phyloP scores from a whole-genome alignment of 2,113 vertebrate genomes.

The Alligator sinensis region DNA sequence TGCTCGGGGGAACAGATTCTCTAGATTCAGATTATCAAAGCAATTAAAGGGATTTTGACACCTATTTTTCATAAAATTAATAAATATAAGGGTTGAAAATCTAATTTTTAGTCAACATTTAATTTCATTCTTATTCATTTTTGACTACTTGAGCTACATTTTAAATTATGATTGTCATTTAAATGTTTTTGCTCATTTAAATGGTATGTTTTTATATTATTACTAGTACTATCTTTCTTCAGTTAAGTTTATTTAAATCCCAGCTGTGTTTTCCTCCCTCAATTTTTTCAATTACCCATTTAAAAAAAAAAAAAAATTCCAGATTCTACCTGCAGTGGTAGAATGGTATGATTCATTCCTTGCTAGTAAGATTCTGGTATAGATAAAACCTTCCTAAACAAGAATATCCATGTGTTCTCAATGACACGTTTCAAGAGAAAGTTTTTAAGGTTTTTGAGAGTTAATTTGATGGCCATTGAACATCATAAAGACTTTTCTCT shows the following conservation, averaged over 20 bases:
- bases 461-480: neutral
- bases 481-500: neutral
- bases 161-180: neutral
- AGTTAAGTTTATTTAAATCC: neutral
- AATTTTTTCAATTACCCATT: neutral
- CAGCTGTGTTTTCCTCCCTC: neutral
- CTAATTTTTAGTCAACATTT: neutral
- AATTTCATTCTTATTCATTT: conserved; percentile 5
- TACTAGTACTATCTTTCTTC: neutral
- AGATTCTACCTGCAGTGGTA: neutral
- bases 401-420: neutral
- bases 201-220: conserved; percentile 4
- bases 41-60: neutral
- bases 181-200: neutral
- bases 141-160: fast-evolving
- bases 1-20: too few species aligned
- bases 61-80: neutral
- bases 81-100: neutral
- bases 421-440: neutral
- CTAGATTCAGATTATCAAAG: neutral
- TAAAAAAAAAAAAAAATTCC: too few species aligned
- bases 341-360: neutral
- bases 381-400: neutral
- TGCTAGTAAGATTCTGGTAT: neutral
- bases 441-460: neutral